Evolutionary conservation across 2,888 invertebrate species (phyloP).

Genomic region (Phoenoteleia sp.): DNA sequence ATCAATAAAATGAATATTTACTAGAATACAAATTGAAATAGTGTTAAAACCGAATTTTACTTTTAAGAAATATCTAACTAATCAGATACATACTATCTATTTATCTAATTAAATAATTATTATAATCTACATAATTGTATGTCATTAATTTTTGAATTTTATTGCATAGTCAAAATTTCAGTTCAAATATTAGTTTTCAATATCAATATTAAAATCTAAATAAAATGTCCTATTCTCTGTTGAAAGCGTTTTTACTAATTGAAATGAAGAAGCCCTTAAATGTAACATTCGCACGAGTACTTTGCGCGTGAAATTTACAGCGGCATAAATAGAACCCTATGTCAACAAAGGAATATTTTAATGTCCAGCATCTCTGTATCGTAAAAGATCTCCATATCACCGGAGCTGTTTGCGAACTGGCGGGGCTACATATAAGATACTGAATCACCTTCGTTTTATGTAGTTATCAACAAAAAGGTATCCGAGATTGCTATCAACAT

Average conservation of each 20-base stretch:
- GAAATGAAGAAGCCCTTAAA: background rate
- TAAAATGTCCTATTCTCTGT: too few species aligned
- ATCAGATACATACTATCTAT: too few species aligned
- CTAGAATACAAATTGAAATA: too few species aligned
- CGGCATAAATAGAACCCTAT: slow-evolving; percentile 26
- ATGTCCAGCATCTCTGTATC: slow-evolving; percentile 29
- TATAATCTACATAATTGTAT: too few species aligned
- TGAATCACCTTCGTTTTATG: slow-evolving; percentile 56
- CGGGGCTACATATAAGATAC: slow-evolving; percentile 44
- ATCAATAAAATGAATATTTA: too few species aligned
- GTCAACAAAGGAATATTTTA: slow-evolving; percentile 61
- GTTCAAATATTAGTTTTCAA: too few species aligned
- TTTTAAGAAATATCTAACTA: too few species aligned
- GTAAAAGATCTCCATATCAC: slow-evolving; percentile 51
- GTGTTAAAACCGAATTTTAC: too few species aligned
- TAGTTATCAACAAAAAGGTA: slow-evolving; percentile 61
- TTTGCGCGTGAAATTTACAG: slow-evolving; percentile 27
- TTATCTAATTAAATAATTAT: too few species aligned
- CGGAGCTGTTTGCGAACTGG: slow-evolving; percentile 47
- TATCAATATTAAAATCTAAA: too few species aligned
- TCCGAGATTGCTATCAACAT: slow-evolving; percentile 50
- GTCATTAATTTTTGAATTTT: too few species aligned
- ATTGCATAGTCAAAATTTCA: too few species aligned
- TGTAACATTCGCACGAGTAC: background rate
- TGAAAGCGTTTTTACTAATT: slow-evolving; percentile 20